Evolutionary conservation across 23 tunicate species (phyloP), one percentile per base, ranked within the genome.

Genomic region (Corella eumyota): DNA sequence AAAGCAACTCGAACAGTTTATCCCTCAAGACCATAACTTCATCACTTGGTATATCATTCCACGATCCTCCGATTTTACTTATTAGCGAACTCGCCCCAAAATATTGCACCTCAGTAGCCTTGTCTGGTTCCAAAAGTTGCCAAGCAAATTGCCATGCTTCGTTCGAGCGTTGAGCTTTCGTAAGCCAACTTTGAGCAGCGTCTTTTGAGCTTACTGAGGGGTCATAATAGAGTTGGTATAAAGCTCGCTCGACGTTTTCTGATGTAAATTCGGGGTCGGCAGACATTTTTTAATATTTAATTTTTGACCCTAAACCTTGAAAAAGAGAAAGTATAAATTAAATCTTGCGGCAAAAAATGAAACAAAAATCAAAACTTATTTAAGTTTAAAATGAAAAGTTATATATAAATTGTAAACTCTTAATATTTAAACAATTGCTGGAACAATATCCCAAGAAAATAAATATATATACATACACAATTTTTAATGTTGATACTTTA

Each of bases 131-230:
- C 30, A 92, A 46, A 20, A 81, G 50, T 17, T 77, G 60, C 86
- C 91, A 92, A 46, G 86, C 70, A 71, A 83, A 92, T 49, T 61
- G 64, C 98, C 98, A 92, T 6, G 93, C 98, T 36, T 83, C 70
- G 34, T 63, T 52, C 0, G 78, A 56, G 21, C 92, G 70, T 45
- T 92, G 98, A 3, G 87, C 87, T 45, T 79, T 68, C 19, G 74
- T 77, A 21, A 92, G 59, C 98, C 98, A 92, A 24, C 69, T 71
- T 37, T 92, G 98, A 0, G 98, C 98, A 22, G 69, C 61, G 44
- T 82, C 93, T 71, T 83, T 92, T 24, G 68, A 34, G 5, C 54
- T 44, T 13, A 76, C 3, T 1, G 81, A 72, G 24, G 90, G 85
- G 45, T 78, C 81, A 58, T 76, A 76, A 52, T 93, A 93, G 6